These are phyloP conservation scores for Drosophila biarmipes DNA, from an alignment of 1,140 invertebrate genomes.

Conservation along the genomic window DNA sequence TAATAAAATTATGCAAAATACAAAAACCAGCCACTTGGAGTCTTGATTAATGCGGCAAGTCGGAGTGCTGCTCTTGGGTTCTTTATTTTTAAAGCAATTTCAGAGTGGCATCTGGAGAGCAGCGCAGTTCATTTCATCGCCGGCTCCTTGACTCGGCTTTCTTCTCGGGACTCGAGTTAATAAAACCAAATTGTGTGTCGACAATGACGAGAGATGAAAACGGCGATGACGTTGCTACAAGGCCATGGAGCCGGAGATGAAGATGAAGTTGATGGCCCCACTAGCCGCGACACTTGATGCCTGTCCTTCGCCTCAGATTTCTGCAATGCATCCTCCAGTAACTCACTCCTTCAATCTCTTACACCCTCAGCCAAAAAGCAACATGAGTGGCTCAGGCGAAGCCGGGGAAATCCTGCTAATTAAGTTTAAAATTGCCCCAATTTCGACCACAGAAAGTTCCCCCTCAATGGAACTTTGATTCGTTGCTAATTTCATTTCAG, in stretches of 20 bases:
- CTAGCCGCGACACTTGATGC: slow-evolving; percentile 37
- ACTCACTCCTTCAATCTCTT: not conserved
- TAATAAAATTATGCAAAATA: slow-evolving; percentile 81
- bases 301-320: slow-evolving; percentile 21
- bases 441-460: slow-evolving; percentile 33
- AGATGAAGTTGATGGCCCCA: slow-evolving; percentile 38
- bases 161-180: slow-evolving; percentile 54
- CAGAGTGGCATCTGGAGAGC: slow-evolving; percentile 18
- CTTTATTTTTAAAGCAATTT: slow-evolving; percentile 15
- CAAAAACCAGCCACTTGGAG: slow-evolving; percentile 13
- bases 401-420: slow-evolving; percentile 38
- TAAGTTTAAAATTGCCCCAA: slow-evolving; percentile 45
- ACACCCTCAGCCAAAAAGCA: not conserved
- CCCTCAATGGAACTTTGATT: slow-evolving; percentile 48
- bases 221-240: slow-evolving; percentile 17
- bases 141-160: slow-evolving; percentile 10
- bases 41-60: slow-evolving; percentile 25
- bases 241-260: slow-evolving; percentile 28
- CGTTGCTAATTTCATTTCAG: slow-evolving; percentile 51
- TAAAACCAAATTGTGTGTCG: slow-evolving; percentile 77
- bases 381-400: not conserved
- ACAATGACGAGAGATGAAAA: slow-evolving; percentile 55
- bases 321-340: slow-evolving; percentile 4
- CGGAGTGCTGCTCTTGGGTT: too few relatives aligned
- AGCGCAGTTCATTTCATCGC: slow-evolving; percentile 46